A percentile compares a stretch with the other conserved stretches of the same genome.
phyloP scores from a whole-genome alignment of 2,113 vertebrate species.

The Leuciscus idus region DNA sequence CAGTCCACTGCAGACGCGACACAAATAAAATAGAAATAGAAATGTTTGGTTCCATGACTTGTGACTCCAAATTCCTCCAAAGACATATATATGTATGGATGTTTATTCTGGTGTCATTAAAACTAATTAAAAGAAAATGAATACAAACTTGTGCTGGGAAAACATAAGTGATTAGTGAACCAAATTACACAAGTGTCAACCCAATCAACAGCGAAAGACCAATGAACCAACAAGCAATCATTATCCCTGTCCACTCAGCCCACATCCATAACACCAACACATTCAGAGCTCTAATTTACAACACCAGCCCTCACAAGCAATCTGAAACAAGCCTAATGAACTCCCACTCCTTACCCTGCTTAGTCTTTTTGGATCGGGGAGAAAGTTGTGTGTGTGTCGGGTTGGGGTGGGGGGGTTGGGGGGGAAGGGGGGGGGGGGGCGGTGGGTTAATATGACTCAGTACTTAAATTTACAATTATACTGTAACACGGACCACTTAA shows the following conservation, averaged over 20 bases:
- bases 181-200: slow-evolving; percentile 43
- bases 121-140: slow-evolving; percentile 45
- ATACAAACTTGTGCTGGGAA: slow-evolving; percentile 4
- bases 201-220: slow-evolving; percentile 3
- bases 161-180: slow-evolving; percentile 45
- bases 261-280: background rate
- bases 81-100: slow-evolving; percentile 4
- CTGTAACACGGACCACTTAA: too few relatives aligned
- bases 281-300: background rate
- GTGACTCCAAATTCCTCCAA: background rate
- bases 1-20: background rate
- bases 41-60: background rate
- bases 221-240: background rate
- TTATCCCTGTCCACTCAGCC: background rate
- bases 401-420: too few relatives aligned
- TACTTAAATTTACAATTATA: too few relatives aligned
- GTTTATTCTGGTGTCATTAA: slow-evolving; percentile 31
- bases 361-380: background rate
- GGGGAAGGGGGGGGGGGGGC: too few relatives aligned
- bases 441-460: too few relatives aligned
- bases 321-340: background rate
- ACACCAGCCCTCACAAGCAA: background rate
- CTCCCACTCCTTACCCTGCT: background rate
- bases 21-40: background rate
- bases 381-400: background rate